Base-by-base conservation (phyloP, 1,140 invertebrate species). In the Triops cancriformis region DNA sequence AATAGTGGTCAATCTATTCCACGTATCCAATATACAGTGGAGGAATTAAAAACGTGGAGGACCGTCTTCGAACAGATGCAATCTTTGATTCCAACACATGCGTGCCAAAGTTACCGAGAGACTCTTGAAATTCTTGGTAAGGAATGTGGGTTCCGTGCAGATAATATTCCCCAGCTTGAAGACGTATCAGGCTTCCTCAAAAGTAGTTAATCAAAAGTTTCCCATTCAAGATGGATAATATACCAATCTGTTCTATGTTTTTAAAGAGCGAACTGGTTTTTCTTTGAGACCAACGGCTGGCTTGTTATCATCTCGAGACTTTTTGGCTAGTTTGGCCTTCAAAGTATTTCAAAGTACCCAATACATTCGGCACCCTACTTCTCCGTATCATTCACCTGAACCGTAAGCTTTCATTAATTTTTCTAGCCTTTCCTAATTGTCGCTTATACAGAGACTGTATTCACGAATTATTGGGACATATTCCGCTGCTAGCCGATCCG, bases 321-420 rank as follows among this genome's bases (percentile, higher is more conserved):
- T 98, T 87, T 87, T 98, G 26, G 95, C 97, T 23, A 97, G 95
- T 75, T 88, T 98, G 76, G 97, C 97, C 12, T 98, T 98, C 90
- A 89, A 97, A 77, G 93, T 98, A 77, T 98, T 98, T 89, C 96
- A 99, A 85, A 97, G 96, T 83, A 99, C 97, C 0, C 97, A 99
- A 85, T 99, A 99, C 84, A 92, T 98, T 51, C 91, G 98, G 77
- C 97, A 99, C 85, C 89, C 91, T 80, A 96, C 94, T 82, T 94
- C 94, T 73, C 97, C 97, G 0, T 94, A 96, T 86, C 96, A 99
- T 88, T 98, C 97, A 26, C 97, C 97, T 5, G 97, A 99, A 89
- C 97, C 97, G 94, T 98, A n/a, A 37, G n/a, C 42, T 28, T 76
- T 79, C n/a, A n/a, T 79, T 26, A 31, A 4, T 5, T 76, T 79